Conservation (phyloP, 2,888 invertebrate genomes). For the Melangyna quadrimaculata region DNA sequence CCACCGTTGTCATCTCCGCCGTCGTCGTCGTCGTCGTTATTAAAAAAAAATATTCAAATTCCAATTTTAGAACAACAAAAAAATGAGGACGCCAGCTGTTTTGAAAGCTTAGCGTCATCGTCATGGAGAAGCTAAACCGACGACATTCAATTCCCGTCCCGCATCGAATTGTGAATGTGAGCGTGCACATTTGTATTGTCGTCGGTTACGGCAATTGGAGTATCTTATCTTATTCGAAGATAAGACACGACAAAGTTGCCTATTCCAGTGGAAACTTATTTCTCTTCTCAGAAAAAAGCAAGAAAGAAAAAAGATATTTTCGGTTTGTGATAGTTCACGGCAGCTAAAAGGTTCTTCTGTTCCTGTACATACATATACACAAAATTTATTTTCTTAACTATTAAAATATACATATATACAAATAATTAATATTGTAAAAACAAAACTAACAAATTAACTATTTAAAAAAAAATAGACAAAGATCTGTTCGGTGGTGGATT, state of each 20-base stretch:
- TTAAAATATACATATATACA: not conserved
- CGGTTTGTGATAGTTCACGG: constrained; percentile 45
- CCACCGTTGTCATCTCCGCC: not conserved
- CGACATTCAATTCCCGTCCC: constrained; percentile 58
- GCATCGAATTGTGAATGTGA: constrained; percentile 29
- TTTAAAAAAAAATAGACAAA: constrained; percentile 1
- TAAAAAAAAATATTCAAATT: constrained; percentile 58
- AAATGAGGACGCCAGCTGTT: constrained; percentile 60
- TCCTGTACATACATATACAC: not conserved
- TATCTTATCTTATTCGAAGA: constrained; percentile 63
- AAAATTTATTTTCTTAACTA: constrained; percentile 12
- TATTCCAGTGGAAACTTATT: constrained; percentile 61
- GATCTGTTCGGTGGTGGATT: constrained; percentile 53
- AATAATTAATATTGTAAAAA: not conserved
- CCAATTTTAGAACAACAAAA: constrained; percentile 59
- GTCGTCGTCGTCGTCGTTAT: constrained; percentile 20
- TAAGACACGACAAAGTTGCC: constrained; percentile 57
- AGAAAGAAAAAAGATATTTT: constrained; percentile 55
- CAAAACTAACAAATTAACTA: constrained; percentile 44
- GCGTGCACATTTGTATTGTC: constrained; percentile 1
- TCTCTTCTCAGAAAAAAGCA: constrained; percentile 44
- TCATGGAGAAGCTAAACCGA: constrained; percentile 42
- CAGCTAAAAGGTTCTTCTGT: constrained; percentile 37
- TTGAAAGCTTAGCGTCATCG: constrained; percentile 55
- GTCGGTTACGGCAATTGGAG: constrained; percentile 38